Base-by-base conservation (phyloP, 1,140 invertebrate species). In the Trachymyrmex septentrionalis region DNA sequence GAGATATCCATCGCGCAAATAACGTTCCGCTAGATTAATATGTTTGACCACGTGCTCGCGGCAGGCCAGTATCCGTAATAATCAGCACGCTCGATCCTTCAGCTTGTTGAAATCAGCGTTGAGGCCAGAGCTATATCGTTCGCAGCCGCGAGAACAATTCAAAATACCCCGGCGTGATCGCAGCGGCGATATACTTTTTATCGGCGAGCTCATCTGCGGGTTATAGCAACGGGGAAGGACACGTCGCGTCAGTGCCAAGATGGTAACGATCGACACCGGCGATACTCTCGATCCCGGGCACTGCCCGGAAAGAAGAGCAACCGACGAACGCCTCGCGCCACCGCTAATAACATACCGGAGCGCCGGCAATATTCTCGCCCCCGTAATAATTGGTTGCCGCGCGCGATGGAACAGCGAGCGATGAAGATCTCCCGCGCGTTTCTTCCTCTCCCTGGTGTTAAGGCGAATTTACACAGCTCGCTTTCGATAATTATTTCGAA, bases 381-480 rank as follows among this genome's bases (percentile, higher is more conserved):
- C 89, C 89, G 89, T 90, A 90, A 90, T 90, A 90, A 90, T 90
- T 90, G 89, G 89, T 90, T 90, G 86, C 89, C 86, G 53, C 53
- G 85, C 67, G 86, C 73, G 34, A 73, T 84, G 80, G 86, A 81
- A 73, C 61, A 44, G 53, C 87, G 72, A 86, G 66, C 77, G 89
- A 90, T 90, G 89, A 90, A 90, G 89, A 90, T 90, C 89, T 90
- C 89, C 59, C 71, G 77, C 44, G 44, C 53, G 85, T 77, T 78
- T 67, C 64, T 75, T 57, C 80, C 55, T 85, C 73, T 50, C 80
- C 44, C 59, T 38, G 27, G 69, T 89, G 84, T 88, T 90, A 90
- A 90, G 69, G 57, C 69, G 55, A 84, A 14, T 84, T 73, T 84
- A 50, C 80, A 73, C 80, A 73, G n/a, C 38, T 67, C 44, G 24